Conservation (phyloP, 2,113 vertebrate species). For the Charadrius vociferus region DNA sequence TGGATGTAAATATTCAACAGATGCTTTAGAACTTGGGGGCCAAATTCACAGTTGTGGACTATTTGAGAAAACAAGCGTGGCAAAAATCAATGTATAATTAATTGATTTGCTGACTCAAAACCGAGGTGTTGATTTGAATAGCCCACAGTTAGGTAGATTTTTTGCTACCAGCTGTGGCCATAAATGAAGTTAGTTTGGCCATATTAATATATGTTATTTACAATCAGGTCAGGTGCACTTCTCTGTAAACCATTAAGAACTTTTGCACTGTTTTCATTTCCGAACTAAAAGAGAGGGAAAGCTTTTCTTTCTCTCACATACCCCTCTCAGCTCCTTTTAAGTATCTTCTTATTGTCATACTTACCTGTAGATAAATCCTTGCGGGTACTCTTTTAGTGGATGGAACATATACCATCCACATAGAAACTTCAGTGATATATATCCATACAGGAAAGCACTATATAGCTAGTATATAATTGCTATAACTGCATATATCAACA, state of each 20-base stretch:
- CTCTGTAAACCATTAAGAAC: neutral
- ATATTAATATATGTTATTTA: neutral
- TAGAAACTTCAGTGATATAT: neutral
- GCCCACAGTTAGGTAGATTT: neutral
- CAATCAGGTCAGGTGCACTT: neutral
- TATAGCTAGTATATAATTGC: neutral
- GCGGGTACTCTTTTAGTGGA: neutral
- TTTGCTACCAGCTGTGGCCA: neutral
- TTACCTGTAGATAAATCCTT: neutral
- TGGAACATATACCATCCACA: neutral
- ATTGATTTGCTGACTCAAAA: neutral
- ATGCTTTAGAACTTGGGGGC: neutral
- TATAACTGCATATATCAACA: neutral
- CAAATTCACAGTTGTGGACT: neutral
- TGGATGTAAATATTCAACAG: neutral
- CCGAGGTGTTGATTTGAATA: neutral
- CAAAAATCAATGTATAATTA: constrained; percentile 7
- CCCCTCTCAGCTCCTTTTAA: neutral
- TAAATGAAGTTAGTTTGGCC: neutral
- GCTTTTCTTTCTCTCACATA: neutral
- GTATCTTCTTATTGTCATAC: neutral
- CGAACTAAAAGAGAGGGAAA: neutral
- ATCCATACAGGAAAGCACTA: neutral
- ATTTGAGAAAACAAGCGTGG: neutral
- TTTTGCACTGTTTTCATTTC: neutral